phyloP scores from a whole-genome alignment of 2,113 vertebrate species.

The Mus spicilegus region DNA sequence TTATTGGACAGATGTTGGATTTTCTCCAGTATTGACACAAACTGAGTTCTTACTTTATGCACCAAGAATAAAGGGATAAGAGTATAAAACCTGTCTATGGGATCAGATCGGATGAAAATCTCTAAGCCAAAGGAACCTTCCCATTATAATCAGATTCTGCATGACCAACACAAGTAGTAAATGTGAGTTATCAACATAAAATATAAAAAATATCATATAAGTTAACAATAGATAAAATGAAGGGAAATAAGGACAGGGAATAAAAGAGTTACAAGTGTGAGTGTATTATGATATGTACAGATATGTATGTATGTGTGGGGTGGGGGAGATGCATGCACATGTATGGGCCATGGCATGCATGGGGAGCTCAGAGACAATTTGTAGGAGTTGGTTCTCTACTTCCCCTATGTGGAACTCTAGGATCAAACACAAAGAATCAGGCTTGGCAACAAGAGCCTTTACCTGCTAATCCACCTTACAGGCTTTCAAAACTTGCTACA shows the following conservation, averaged over 20 bases:
- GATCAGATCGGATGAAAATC: background rate
- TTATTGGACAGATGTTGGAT: background rate
- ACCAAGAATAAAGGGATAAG: background rate
- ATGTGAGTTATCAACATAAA: background rate
- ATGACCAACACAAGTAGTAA: background rate
- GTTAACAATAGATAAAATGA: background rate
- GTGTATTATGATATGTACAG: background rate
- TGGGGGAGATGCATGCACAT: background rate
- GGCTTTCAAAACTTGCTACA: background rate
- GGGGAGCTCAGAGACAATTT: background rate
- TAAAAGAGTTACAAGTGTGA: background rate
- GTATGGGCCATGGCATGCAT: background rate
- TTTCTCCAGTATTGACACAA: background rate
- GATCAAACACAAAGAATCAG: background rate
- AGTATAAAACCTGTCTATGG: background rate
- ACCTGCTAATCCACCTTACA: background rate
- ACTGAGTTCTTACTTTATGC: background rate
- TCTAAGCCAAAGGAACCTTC: background rate
- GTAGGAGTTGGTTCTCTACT: background rate
- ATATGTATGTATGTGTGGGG: background rate
- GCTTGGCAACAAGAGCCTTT: background rate
- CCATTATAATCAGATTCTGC: background rate
- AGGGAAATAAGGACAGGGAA: background rate
- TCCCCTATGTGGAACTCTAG: no score
- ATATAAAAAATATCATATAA: background rate